These are phyloP conservation scores for Cataglyphis altisquamis DNA, from an alignment of 2,888 invertebrate species.

Conservation along the genomic window DNA sequence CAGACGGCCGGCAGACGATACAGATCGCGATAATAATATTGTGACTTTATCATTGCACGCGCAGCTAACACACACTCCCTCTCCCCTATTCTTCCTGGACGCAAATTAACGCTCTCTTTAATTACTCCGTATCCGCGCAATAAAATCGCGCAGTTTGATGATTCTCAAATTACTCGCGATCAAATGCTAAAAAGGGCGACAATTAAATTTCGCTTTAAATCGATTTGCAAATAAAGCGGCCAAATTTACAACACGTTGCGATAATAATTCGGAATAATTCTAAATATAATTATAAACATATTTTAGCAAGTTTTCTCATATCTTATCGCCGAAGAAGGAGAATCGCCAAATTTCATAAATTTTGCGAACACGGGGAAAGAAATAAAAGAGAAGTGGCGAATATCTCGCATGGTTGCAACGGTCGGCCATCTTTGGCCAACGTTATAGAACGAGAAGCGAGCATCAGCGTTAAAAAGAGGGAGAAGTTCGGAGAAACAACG, in stretches of 20 bases:
- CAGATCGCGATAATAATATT: constrained; percentile 57
- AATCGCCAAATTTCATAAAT: neutral
- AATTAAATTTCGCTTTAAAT: constrained; percentile 11
- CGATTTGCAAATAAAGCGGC: neutral
- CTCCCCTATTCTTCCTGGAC: neutral
- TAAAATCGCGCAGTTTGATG: neutral
- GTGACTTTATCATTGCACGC: constrained; percentile 56
- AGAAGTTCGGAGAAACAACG: constrained; percentile 65
- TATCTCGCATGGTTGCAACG: constrained; percentile 16
- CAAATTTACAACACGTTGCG: neutral
- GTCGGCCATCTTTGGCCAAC: constrained; percentile 54
- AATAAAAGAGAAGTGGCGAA: neutral
- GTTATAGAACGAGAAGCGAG: constrained; percentile 57
- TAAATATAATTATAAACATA: neutral
- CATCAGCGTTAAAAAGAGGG: constrained; percentile 41
- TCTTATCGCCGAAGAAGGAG: neutral
- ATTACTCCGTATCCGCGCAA: constrained; percentile 6
- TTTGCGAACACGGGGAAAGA: neutral
- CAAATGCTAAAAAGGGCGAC: neutral
- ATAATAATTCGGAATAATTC: neutral
- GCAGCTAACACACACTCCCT: constrained; percentile 22
- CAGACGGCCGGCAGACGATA: constrained; percentile 61
- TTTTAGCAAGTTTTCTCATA: neutral
- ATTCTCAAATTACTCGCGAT: neutral
- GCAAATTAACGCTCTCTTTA: constrained; percentile 38